Evolutionary conservation across 2,888 invertebrate species (phyloP).

Genomic region (Sarcophaga subvicina): DNA sequence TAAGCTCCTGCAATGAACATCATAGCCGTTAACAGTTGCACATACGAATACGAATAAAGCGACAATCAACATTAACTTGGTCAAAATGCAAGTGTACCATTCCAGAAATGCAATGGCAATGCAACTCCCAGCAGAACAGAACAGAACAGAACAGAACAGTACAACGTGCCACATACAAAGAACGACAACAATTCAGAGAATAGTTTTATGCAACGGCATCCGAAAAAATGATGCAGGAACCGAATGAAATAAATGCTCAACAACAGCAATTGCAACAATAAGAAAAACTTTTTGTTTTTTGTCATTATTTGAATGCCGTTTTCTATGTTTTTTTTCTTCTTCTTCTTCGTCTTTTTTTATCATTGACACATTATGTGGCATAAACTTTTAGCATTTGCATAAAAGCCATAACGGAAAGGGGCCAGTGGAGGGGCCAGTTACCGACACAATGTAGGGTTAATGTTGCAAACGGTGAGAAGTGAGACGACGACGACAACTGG

Average conservation of each 20-base stretch:
- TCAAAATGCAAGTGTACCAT: constrained; percentile 57
- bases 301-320: background rate
- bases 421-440: constrained; percentile 27
- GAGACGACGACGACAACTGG: constrained; percentile 59
- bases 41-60: constrained; percentile 41
- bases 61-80: constrained; percentile 65
- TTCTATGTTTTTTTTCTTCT: background rate
- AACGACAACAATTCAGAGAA: constrained; percentile 51
- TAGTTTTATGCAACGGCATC: constrained; percentile 48
- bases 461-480: constrained; percentile 48
- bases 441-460: constrained; percentile 56
- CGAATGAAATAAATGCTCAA: constrained; percentile 44
- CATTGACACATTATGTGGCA: constrained; percentile 64
- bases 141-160: background rate
- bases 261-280: constrained; percentile 14
- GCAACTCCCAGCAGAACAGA: constrained; percentile 33
- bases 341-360: constrained; percentile 14
- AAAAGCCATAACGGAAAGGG: constrained; percentile 41
- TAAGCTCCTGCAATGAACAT: constrained; percentile 5
- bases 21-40: constrained; percentile 18
- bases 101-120: constrained; percentile 50
- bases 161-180: constrained; percentile 20
- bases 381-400: constrained; percentile 65
- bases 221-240: constrained; percentile 41
- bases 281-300: constrained; percentile 36